These are phyloP conservation scores for Lithophane semibrunnea DNA, from an alignment of 2,888 invertebrate genomes.

Conservation along the genomic window DNA sequence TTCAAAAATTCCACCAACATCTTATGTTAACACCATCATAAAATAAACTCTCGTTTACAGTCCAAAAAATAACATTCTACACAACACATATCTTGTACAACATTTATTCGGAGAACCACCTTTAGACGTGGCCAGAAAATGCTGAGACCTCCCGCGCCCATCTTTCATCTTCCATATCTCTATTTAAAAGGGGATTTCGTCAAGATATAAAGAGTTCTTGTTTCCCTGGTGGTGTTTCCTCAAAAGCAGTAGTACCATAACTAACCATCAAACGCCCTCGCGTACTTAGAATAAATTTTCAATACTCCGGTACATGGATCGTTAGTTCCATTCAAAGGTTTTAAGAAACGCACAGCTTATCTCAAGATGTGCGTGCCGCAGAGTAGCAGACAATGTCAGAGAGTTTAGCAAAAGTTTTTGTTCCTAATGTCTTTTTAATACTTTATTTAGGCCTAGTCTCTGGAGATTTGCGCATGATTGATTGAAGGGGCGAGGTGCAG, in stretches of 20 bases:
- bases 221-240: constrained; percentile 73
- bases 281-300: constrained; percentile 90
- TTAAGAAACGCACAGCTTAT: constrained; percentile 66
- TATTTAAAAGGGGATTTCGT: constrained; percentile 20
- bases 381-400: constrained; percentile 57
- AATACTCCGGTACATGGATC: constrained; percentile 84
- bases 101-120: constrained; percentile 79
- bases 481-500: constrained; percentile 65
- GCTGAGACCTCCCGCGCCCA: constrained; percentile 64
- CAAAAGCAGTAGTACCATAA: constrained; percentile 82
- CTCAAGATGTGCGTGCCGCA: constrained; percentile 58
- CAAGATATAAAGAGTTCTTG: constrained; percentile 63
- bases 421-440: constrained; percentile 87
- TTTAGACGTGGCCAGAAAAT: constrained; percentile 68
- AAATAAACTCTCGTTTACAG: constrained; percentile 86
- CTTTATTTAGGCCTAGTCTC: constrained; percentile 76
- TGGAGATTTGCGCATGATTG: constrained; percentile 77
- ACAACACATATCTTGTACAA: constrained; percentile 81
- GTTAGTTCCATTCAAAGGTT: constrained; percentile 86
- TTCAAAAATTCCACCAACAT: constrained; percentile 77
- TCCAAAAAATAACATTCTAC: constrained; percentile 82
- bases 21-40: constrained; percentile 82
- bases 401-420: constrained; percentile 72
- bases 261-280: constrained; percentile 85
- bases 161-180: not conserved